Base-by-base conservation (phyloP, 2,888 invertebrate species). In the Hirtodrosophila alboralis region DNA sequence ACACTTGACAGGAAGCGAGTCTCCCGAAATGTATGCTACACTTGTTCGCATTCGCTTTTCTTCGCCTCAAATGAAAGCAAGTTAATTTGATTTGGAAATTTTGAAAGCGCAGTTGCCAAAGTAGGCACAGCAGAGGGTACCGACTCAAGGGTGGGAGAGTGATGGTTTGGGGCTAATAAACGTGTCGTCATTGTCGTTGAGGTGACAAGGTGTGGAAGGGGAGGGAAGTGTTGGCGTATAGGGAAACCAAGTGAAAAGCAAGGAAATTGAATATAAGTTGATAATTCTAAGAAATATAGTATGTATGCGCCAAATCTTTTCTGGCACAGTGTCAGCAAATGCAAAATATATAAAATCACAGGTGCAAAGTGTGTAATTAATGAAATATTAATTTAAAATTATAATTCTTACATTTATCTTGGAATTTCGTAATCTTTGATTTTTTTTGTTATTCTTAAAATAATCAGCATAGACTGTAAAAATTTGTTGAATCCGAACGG, bases 61-160 rank as follows among this genome's bases (percentile, higher is more conserved):
- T 31, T 48, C 30, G 56, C 40, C 54, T 63, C 66, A 78, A 83
- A 83, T 79, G 79, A 79, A 83, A 79, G 78, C 67, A 72, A 83
- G 83, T 75, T 79, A 83, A 79, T 79, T 79, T 79, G 69, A 79
- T 79, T 79, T 79, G 64, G 59, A 69, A 72, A 72, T 63, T 74
- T 61, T 48, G 60, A 78, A 67, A 69, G 79, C 61, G 34, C 49
- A 54, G 31, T 21, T 52, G 43, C 13, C 37, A 49, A 40, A 33
- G 49, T 53, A 73, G 61, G 73, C 56, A 16, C 44, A 14, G 28
- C 3, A 9, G 33, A 6, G 18, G 7, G 23, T 14, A 7, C 9
- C n/a, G 30, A 14, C 23, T 13, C n/a, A 5, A 18, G 18, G 18
- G 18, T 1, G 3, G 34, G 23, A 23, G 5, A 23, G 23, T 28